phyloP scores from a whole-genome alignment of 64 coral and sea anemone genomes.

The Hydrozoanthus tunicans region DNA sequence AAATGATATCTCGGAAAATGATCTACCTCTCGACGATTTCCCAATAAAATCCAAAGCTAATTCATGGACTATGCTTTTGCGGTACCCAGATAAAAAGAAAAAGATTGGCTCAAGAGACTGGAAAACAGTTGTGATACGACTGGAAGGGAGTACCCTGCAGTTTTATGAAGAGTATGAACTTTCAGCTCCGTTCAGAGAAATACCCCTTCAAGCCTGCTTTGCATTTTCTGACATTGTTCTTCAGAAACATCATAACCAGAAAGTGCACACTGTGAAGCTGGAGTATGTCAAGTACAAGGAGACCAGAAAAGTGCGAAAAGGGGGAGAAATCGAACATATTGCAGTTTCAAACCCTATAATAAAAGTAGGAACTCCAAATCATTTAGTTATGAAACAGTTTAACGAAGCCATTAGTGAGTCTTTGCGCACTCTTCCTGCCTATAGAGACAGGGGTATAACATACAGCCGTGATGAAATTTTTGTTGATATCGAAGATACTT shows the following conservation, averaged over 20 bases:
- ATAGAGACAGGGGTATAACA: slow-evolving; percentile 92
- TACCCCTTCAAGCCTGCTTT: slow-evolving; percentile 93
- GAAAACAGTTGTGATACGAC: slow-evolving; percentile 89
- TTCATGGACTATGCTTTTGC: slow-evolving; percentile 90
- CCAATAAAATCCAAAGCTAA: slow-evolving; percentile 40
- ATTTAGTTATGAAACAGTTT: slow-evolving; percentile 81
- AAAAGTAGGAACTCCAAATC: slow-evolving; percentile 81
- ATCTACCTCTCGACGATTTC: slow-evolving; percentile 42
- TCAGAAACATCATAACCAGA: slow-evolving; percentile 69
- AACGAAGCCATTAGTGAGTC: slow-evolving; percentile 81
- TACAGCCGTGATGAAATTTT: slow-evolving; percentile 94
- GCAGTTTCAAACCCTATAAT: slow-evolving; percentile 85
- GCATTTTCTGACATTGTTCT: slow-evolving; percentile 64
- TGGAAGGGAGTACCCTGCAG: slow-evolving; percentile 87
- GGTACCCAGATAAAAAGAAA: slow-evolving; percentile 91
- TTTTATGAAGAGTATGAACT: slow-evolving; percentile 95
- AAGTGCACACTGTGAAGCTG: slow-evolving; percentile 90
- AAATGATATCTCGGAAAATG: slow-evolving; percentile 15
- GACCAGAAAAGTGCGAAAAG: slow-evolving; percentile 73
- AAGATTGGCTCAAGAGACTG: slow-evolving; percentile 84
- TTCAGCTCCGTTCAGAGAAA: slow-evolving; percentile 94
- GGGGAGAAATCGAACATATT: slow-evolving; percentile 79
- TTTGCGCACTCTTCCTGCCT: slow-evolving; percentile 83
- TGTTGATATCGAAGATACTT: slow-evolving; percentile 90
- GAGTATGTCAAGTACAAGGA: slow-evolving; percentile 96